Conservation (phyloP, 2,797 vertebrate genomes). For the Clarias fuscus region DNA sequence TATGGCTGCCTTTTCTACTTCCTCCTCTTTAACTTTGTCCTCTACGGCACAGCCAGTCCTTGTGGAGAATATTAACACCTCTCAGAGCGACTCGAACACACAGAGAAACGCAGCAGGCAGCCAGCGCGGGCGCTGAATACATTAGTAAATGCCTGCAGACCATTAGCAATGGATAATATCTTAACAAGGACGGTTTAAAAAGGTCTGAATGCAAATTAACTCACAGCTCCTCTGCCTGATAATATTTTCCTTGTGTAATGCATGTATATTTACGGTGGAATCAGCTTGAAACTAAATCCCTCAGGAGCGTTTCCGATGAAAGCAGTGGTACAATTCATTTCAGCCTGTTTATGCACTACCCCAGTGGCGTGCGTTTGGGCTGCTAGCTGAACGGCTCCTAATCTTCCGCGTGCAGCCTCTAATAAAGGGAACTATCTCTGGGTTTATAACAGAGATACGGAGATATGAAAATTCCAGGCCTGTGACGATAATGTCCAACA, state of each 20-base stretch:
- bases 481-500: constrained; percentile 17
- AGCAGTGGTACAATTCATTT: constrained; percentile 81
- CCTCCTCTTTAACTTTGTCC: constrained; percentile 1
- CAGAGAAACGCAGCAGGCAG: constrained; percentile 69
- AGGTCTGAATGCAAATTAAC: constrained; percentile 83
- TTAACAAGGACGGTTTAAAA: constrained; percentile 83
- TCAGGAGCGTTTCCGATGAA: constrained; percentile 80
- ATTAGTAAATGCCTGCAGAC: constrained; percentile 80
- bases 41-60: constrained; percentile 41
- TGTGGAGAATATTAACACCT: constrained; percentile 32
- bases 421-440: constrained; percentile 75
- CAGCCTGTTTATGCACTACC: constrained; percentile 79
- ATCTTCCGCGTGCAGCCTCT: constrained; percentile 76
- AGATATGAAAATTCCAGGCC: constrained; percentile 26
- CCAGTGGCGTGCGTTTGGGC: constrained; percentile 68
- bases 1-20: neutral
- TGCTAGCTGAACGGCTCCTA: constrained; percentile 70
- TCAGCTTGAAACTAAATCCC: constrained; percentile 81
- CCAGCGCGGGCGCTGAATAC: constrained; percentile 65
- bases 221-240: constrained; percentile 75
- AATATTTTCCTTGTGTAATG: constrained; percentile 74
- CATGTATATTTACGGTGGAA: constrained; percentile 85
- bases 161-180: constrained; percentile 82
- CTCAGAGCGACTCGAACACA: constrained; percentile 62
- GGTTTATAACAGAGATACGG: constrained; percentile 60